These are phyloP conservation scores for Maniola hyperantus DNA, from an alignment of 2,888 invertebrate genomes.

Conservation along the genomic window DNA sequence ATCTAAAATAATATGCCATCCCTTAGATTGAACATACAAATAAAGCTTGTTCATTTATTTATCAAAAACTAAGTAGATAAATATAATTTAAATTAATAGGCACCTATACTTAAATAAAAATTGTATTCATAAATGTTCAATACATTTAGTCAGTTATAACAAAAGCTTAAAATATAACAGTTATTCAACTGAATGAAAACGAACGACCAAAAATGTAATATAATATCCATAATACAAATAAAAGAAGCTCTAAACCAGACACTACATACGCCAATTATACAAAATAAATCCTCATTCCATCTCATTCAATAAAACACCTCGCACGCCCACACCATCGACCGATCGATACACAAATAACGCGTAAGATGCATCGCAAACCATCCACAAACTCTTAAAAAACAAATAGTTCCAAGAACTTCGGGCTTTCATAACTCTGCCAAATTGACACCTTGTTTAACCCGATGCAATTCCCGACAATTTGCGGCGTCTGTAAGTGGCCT, in stretches of 20 bases:
- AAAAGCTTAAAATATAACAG: neutral
- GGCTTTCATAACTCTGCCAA: constrained; percentile 80
- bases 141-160: neutral
- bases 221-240: neutral
- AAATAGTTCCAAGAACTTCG: constrained; percentile 78
- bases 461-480: constrained; percentile 78
- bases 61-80: neutral
- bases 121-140: neutral
- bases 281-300: constrained; percentile 35
- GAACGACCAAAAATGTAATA: neutral
- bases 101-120: neutral
- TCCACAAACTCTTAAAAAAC: constrained; percentile 70
- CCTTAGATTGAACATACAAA: too few relatives aligned
- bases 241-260: constrained; percentile 18
- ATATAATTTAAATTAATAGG: neutral
- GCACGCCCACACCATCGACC: constrained; percentile 60
- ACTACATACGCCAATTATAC: constrained; percentile 28
- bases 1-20: too few relatives aligned
- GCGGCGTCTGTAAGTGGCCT: constrained; percentile 78
- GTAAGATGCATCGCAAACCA: constrained; percentile 60
- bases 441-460: constrained; percentile 80
- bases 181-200: neutral
- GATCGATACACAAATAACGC: constrained; percentile 69
- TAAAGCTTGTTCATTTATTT: neutral
- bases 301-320: constrained; percentile 67